These are phyloP conservation scores for Actinemys pallida DNA, from an alignment of 2,113 vertebrate genomes.

Conservation along the genomic window DNA sequence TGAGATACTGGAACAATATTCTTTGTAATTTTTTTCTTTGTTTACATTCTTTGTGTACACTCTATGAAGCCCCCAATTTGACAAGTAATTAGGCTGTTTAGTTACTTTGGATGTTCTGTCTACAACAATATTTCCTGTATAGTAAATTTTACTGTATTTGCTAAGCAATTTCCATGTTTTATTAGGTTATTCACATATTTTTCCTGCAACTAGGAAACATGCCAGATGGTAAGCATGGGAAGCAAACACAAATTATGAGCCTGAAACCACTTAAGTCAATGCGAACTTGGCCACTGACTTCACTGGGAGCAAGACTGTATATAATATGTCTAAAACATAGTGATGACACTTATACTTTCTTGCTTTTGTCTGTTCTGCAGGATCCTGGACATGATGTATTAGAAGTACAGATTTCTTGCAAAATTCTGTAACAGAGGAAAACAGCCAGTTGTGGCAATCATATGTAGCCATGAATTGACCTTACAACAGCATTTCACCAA, in stretches of 20 bases:
- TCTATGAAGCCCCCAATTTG: neutral
- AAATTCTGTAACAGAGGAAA: neutral
- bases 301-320: neutral
- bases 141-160: neutral
- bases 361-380: neutral
- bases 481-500: neutral
- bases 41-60: neutral
- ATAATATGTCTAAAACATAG: constrained; percentile 39
- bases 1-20: neutral
- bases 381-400: neutral
- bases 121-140: neutral
- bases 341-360: neutral
- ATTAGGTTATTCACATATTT: constrained; percentile 7
- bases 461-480: neutral
- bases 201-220: neutral
- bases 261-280: neutral
- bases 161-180: constrained; percentile 42
- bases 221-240: no score
- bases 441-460: neutral
- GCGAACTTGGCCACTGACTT: neutral
- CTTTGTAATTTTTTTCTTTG: neutral
- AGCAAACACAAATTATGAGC: neutral
- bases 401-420: constrained; percentile 7
- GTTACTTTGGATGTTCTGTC: neutral
- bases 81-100: neutral